Evolutionary conservation across 2,888 invertebrate species (phyloP).

Genomic region (Metacarcinus magister): DNA sequence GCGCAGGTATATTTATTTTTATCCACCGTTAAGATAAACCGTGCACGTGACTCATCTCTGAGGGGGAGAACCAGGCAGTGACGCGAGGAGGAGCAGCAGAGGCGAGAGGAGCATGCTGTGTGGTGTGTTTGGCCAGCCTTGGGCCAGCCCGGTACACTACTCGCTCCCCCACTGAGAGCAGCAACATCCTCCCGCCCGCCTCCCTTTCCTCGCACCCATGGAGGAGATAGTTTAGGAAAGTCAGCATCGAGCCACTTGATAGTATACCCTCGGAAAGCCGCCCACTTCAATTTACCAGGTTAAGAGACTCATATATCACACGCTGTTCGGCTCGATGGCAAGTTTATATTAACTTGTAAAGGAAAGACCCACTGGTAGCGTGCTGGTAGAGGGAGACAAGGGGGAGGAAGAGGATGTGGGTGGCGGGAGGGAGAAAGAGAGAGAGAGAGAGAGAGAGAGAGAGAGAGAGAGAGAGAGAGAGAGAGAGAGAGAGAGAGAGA

Average conservation of each 20-base stretch:
- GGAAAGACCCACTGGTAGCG: neutral
- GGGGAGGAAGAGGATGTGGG: slow-evolving; percentile 17
- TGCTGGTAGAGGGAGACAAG: neutral
- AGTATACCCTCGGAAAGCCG: neutral
- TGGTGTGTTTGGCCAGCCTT: neutral
- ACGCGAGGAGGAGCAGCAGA: neutral
- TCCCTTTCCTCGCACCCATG: neutral
- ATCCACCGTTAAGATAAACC: slow-evolving; percentile 37
- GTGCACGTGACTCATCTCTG: neutral
- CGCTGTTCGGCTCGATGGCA: neutral
- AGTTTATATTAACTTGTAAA: slow-evolving; percentile 19
- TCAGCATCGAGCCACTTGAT: neutral
- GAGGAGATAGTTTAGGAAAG: neutral
- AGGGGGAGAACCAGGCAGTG: neutral
- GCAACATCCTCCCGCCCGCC: slow-evolving; percentile 1
- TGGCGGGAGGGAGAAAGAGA: neutral
- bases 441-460: slow-evolving; percentile 33
- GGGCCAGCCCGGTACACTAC: neutral
- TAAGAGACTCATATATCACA: neutral
- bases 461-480: neutral
- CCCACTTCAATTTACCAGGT: neutral
- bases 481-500: too few species aligned
- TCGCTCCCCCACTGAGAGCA: neutral
- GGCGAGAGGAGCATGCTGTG: neutral
- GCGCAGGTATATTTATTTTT: neutral